These are phyloP conservation scores for Lacanobia wlatinum DNA, from an alignment of 2,888 invertebrate genomes.

Conservation along the genomic window DNA sequence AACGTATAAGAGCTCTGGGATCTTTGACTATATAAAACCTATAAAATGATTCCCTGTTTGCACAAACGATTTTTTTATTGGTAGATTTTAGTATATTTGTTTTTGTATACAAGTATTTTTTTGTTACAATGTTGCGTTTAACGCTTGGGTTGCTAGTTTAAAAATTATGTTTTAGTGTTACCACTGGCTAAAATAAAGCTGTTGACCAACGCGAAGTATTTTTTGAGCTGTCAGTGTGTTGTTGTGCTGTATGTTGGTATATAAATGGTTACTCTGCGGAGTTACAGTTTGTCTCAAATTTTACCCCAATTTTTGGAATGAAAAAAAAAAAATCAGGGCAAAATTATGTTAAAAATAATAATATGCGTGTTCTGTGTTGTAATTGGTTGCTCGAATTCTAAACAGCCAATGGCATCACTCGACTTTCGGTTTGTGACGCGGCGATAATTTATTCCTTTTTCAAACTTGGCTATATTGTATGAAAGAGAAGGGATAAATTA, in stretches of 20 bases:
- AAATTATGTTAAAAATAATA: neutral
- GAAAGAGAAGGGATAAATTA: neutral
- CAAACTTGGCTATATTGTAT: neutral
- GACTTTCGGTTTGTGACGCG: neutral
- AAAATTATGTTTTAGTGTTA: constrained; percentile 16
- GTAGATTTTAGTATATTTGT: constrained; percentile 22
- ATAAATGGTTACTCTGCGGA: neutral
- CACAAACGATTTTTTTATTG: constrained; percentile 36
- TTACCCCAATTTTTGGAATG: too few relatives aligned
- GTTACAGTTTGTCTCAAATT: neutral
- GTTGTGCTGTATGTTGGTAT: neutral
- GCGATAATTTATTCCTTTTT: neutral
- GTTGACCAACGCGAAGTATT: neutral
- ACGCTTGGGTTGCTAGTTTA: constrained; percentile 48
- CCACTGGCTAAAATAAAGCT: neutral
- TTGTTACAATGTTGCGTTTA: constrained; percentile 40
- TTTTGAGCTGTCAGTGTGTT: constrained; percentile 5
- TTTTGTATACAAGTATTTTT: constrained; percentile 39
- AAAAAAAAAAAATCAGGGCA: too few relatives aligned
- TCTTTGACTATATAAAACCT: neutral
- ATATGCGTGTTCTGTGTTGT: neutral
- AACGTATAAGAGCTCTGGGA: too few relatives aligned
- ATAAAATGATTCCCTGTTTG: constrained; percentile 38
- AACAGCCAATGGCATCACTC: neutral
- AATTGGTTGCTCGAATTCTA: neutral